phyloP scores from a whole-genome alignment of 2,797 vertebrate species.

The Propithecus perrieri region DNA sequence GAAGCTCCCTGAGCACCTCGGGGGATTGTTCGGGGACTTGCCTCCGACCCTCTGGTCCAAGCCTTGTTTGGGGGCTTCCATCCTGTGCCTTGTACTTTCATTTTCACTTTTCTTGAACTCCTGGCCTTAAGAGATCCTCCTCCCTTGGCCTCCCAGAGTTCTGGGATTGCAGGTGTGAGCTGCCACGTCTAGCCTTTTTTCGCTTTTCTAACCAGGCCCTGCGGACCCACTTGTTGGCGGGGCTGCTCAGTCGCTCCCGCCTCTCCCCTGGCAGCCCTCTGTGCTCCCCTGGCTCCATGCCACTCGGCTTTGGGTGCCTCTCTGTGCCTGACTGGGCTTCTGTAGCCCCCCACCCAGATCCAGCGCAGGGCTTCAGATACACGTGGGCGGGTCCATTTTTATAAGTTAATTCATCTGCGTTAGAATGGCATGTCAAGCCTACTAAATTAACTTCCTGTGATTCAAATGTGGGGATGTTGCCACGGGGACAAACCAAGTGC shows the following conservation, averaged over 20 bases:
- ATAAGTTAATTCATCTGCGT: not conserved
- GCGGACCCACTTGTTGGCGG: too few species aligned
- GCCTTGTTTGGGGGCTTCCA: not conserved
- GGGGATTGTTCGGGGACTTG: not conserved
- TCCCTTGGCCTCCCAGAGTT: too few species aligned
- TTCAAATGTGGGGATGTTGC: not conserved
- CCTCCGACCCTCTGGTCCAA: not conserved
- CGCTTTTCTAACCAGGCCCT: not conserved
- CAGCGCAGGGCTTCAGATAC: not conserved
- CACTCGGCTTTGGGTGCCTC: rapidly evolving
- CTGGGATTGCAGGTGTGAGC: too few species aligned
- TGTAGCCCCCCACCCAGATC: not conserved
- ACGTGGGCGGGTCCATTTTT: not conserved
- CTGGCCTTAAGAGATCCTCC: too few species aligned
- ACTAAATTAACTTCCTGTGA: not conserved
- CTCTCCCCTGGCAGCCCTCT: not conserved
- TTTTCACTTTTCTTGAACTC: too few species aligned
- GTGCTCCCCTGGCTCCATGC: too few species aligned
- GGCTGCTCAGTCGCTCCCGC: too few species aligned
- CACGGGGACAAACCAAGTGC: not conserved
- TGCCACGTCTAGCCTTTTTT: not conserved
- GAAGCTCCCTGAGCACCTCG: not conserved
- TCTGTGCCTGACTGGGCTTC: not conserved
- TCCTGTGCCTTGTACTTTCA: not conserved
- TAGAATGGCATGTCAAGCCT: not conserved